These are phyloP conservation scores for Aspidiotus rigidus DNA, from an alignment of 2,888 invertebrate genomes.

Conservation along the genomic window DNA sequence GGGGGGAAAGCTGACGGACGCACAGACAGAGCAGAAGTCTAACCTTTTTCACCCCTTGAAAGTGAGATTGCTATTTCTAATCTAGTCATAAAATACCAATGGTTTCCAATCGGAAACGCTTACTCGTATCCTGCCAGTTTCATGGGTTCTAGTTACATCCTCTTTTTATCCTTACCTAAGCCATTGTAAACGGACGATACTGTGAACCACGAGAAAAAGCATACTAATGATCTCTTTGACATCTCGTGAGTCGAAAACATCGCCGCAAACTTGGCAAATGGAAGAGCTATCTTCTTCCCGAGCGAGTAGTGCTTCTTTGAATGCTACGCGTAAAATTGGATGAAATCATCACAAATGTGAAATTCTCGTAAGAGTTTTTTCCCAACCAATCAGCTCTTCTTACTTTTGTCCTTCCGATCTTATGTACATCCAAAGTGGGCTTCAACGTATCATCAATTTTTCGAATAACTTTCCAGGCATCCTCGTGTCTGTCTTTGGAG, in stretches of 20 bases:
- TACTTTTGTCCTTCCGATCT: neutral
- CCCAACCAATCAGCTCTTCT: neutral
- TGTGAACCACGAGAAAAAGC: neutral
- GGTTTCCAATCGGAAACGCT: no score
- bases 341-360: neutral
- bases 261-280: neutral
- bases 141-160: no score
- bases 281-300: neutral
- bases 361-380: neutral
- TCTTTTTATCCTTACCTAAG: constrained; percentile 36
- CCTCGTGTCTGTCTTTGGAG: constrained; percentile 45
- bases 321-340: neutral
- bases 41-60: no score
- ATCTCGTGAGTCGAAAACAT: neutral
- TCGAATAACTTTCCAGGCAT: constrained; percentile 43
- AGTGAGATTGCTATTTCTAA: no score
- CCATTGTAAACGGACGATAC: constrained; percentile 38
- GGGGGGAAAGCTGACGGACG: no score
- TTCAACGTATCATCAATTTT: constrained; percentile 35
- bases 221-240: neutral
- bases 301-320: neutral
- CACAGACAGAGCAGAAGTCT: no score
- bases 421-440: neutral
- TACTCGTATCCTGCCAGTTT: no score
- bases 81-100: no score